Evolutionary conservation across 2,888 invertebrate genomes (phyloP), one percentile per base, ranked within the genome.

Genomic region (Pheosia gnoma): DNA sequence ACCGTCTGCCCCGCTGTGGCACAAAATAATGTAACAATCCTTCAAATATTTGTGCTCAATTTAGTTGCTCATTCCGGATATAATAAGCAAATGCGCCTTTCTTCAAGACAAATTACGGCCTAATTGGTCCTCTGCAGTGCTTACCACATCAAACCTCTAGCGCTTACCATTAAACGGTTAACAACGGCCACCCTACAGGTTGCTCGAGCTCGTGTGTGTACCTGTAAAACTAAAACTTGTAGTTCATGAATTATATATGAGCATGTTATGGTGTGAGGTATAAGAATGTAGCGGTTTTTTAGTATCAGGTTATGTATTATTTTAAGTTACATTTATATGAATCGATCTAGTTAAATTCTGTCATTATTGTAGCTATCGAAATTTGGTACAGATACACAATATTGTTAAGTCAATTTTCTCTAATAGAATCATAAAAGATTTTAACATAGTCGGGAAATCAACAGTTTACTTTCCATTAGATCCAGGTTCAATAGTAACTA

Each of bases 151-250:
- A 74, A 78, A 76, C 73, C 66, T 76, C 78, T 65, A 74, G 72
- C 70, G 71, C 77, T 74, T 72, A 70, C 73, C 79, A 83, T 83
- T 84, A 82, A 82, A 78, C 77, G 77, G 77, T 74, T 78, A 77
- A 76, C 78, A 78, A 75, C 77, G 72, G 71, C 72, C 69, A 74
- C 70, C 77, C 81, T 81, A 83, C 84, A 83, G 83, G 86, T 80
- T 81, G 81, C 74, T 64, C 52, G 8, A 6, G 61, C 76, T 69
- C 74, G 75, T 75, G 75, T 82, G 78, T 78, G 79, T 84, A 84
- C 85, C 82, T 82, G 85, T 81, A 82, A 86, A 87, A 87, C 87
- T 88, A 85, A 84, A 87, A 86, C 88, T 86, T 86, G 83, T 79
- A 77, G 71, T 65, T 60, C 59, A 72, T 86, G 86, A 85, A 88